Evolutionary conservation across 2,113 vertebrate species (phyloP), one percentile per base, ranked within the genome.

Genomic region (Peromyscus polionotus): DNA sequence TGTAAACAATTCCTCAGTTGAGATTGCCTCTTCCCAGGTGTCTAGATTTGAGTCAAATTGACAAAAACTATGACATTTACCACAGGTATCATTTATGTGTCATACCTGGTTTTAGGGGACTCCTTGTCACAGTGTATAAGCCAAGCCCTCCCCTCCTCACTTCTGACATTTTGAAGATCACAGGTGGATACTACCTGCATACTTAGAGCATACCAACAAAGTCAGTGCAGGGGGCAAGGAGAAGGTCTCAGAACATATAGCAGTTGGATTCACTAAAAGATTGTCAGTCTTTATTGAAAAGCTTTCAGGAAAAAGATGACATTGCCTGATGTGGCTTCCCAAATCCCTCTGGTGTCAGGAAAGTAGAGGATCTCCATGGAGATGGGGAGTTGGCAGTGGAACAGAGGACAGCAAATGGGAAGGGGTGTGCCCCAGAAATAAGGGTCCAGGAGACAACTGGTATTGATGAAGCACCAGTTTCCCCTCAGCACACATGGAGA

Each of bases 371-470:
- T 22, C 31, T 51, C 65, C 33, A 57, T n/a, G 36, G 14, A 26
- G 12, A 36, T 12, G 24, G 67, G 36, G n/a, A 45, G 70, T 33
- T 36, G 61, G 39, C 57, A 63, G 28, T 42, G 72, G 72, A n/a
- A 24, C 42, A 51, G 11, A 33, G 42, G 31, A 61, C 26, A 33
- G 20, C 16, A 19, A 42, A 42, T 36, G n/a, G 14, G 14, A 42
- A 28, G 36, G 11, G 19, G 59, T 39, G 36, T 73, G n/a, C 12
- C 26, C 3, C 2, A 3, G 1, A 22, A 36, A 1, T 0, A 4
- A 70, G 48, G 48, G 13, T 19, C 9, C 48, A 7, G 36, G 39
- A 61, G 88, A 24, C 5, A 14, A 7, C 12, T 26, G 45, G 22
- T 36, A 5, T 14, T 70, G 45, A 14, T 26, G 48, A 19, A 42